Evolutionary conservation across 2,888 invertebrate genomes (phyloP).

Genomic region (Neria commutata): DNA sequence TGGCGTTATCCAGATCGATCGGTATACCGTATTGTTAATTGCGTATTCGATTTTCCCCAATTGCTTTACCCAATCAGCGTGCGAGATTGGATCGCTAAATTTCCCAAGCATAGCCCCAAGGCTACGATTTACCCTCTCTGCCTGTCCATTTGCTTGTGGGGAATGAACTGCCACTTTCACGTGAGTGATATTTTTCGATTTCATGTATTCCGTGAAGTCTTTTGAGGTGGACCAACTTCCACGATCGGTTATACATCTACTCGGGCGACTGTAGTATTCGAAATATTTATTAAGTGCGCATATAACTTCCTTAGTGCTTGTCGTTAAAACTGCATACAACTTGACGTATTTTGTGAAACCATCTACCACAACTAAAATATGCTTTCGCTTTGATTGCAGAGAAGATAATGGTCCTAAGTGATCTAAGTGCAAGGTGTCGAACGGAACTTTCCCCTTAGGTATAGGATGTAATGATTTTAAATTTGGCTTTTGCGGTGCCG

Average conservation of each 20-base stretch:
- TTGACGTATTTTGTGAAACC: too few relatives aligned
- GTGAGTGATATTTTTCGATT: slow-evolving; percentile 10
- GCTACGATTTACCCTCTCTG: slow-evolving; percentile 16
- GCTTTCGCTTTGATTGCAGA: slow-evolving; percentile 14
- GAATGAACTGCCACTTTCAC: slow-evolving; percentile 11
- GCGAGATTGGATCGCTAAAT: slow-evolving; percentile 9
- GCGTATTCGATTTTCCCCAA: too few relatives aligned
- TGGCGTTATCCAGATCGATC: slow-evolving; percentile 8
- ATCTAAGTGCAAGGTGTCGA: slow-evolving; percentile 23
- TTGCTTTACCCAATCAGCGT: slow-evolving; percentile 24
- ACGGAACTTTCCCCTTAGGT: slow-evolving; percentile 15
- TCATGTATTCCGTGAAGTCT: slow-evolving; percentile 12
- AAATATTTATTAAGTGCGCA: slow-evolving; percentile 14
- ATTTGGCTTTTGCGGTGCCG: neutral
- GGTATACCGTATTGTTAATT: slow-evolving; percentile 14
- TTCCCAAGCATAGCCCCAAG: too few relatives aligned
- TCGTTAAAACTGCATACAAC: slow-evolving; percentile 17
- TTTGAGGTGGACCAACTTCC: slow-evolving; percentile 18
- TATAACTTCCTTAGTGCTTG: slow-evolving; percentile 18
- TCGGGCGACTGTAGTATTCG: slow-evolving; percentile 20
- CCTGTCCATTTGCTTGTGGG: slow-evolving; percentile 11
- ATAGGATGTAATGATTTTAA: slow-evolving; percentile 7
- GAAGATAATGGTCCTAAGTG: slow-evolving; percentile 18
- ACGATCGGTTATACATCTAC: slow-evolving; percentile 15
- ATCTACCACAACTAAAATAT: slow-evolving; percentile 18